Conservation (phyloP, 2,113 vertebrate species). For the Coryphaenoides rupestris region DNA sequence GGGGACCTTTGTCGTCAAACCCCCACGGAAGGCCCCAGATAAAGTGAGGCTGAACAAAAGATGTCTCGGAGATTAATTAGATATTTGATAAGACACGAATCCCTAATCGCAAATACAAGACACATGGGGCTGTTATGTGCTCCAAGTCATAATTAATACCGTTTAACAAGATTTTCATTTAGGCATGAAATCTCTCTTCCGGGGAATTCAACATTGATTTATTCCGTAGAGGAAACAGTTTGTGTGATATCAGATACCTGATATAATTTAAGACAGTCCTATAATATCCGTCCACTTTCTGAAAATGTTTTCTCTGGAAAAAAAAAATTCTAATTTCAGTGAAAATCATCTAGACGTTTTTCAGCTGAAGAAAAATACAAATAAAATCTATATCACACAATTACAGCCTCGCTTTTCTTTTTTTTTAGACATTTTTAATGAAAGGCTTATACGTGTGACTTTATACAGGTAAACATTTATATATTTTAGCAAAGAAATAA, state of each 20-base stretch:
- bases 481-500: conserved; percentile 91
- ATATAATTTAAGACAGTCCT: conserved; percentile 40
- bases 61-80: conserved; percentile 99
- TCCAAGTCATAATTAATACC: conserved; percentile 99
- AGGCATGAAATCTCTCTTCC: conserved; percentile 97
- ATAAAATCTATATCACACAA: conserved; percentile 59
- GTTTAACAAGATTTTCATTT: conserved; percentile 99
- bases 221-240: conserved; percentile 78
- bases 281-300: neutral
- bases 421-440: conserved; percentile 88
- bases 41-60: conserved; percentile 98
- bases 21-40: conserved; percentile 90
- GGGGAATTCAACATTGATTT: conserved; percentile 93
- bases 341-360: no score
- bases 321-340: neutral
- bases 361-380: conserved; percentile 25
- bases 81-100: conserved; percentile 99
- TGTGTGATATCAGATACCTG: conserved; percentile 45
- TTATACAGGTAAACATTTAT: conserved; percentile 99
- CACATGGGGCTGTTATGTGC: conserved; percentile 94
- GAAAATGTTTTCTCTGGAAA: conserved; percentile 1
- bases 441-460: conserved; percentile 94
- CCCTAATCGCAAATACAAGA: conserved; percentile 99
- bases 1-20: conserved; percentile 92
- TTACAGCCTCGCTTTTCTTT: conserved; percentile 59